Evolutionary conservation across 2,888 invertebrate genomes (phyloP), one percentile per base, ranked within the genome.

Genomic region (Neoitamus cyanurus): DNA sequence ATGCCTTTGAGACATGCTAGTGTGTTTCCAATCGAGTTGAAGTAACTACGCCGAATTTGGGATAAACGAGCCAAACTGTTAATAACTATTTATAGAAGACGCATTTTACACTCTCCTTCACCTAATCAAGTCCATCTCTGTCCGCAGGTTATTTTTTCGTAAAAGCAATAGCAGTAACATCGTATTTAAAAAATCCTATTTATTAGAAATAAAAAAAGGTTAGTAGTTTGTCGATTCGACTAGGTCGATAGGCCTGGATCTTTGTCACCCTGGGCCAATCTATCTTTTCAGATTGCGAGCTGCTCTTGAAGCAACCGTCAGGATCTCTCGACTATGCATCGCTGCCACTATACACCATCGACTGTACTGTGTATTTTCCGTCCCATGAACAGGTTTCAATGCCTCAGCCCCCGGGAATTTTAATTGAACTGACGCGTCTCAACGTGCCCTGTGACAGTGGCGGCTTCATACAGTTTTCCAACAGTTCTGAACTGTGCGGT

Each of bases 381-480:
- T 88, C 88, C 86, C 83, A 83, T 89, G 89, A 82, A 88, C 88
- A 70, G 88, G 88, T 83, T 88, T 89, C 85, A 36, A 69, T 25
- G 85, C 84, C 86, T 28, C 87, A 87, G 37, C 86, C 88, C 80
- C 88, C 89, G 25, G 95, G 95, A 87, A 91, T 95, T 84, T 93
- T 95, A 80, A 89, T 95, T 25, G 94, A 94, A 88, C 92, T 95
- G 1, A 93, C 93, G 88, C 93, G 94, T 84, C 92, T 95, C 83
- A 95, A 95, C 92, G 94, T 95, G 68, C 95, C 95, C 69, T 95
- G 95, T 90, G 90, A 92, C 83, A 91, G 90, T 46, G 94, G 94
- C 68, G 93, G 93, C 58, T 94, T 92, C 89, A 90, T 95, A 75
- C 93, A 93, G 86, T 94, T 94, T 89, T 87, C 87, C 70, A 90